A percentile compares a stretch with the other conserved stretches of the same genome.
These are phyloP conservation scores for Temnothorax rugatulus DNA, from an alignment of 2,888 invertebrate species.

Conservation along the genomic window DNA sequence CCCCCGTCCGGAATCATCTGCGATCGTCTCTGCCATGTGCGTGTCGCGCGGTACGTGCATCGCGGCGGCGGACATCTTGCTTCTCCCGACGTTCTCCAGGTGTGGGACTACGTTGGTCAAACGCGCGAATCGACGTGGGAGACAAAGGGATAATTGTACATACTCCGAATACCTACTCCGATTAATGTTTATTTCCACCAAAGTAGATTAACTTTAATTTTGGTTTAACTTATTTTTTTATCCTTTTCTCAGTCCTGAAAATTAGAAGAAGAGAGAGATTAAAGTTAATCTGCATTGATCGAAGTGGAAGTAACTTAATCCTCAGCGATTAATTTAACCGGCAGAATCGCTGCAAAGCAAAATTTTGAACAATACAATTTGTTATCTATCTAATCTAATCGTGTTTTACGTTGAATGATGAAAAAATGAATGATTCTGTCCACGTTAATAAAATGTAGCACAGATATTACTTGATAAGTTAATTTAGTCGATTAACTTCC, in stretches of 20 bases:
- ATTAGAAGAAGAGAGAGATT: too few species aligned
- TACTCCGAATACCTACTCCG: too few species aligned
- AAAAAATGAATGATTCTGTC: not conserved
- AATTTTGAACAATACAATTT: not conserved
- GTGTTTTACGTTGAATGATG: not conserved
- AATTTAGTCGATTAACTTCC: too few species aligned
- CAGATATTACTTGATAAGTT: not conserved
- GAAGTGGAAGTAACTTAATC: too few species aligned
- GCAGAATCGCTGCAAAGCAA: not conserved
- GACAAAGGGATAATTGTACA: not conserved
- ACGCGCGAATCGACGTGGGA: not conserved
- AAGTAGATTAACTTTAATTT: too few species aligned
- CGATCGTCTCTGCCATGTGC: slow-evolving; percentile 69
- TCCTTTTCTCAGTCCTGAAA: too few species aligned
- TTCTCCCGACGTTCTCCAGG: not conserved
- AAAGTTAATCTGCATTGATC: too few species aligned
- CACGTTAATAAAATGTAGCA: not conserved
- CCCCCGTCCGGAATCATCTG: slow-evolving; percentile 59
- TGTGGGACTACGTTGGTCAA: slow-evolving; percentile 61
- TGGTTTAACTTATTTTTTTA: too few species aligned
- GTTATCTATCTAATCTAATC: not conserved
- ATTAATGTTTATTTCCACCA: too few species aligned
- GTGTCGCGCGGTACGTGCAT: not conserved
- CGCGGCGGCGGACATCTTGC: slow-evolving; percentile 65
- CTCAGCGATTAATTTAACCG: too few species aligned